Conservation (phyloP, 2,888 invertebrate species). For the Arge pagana region DNA sequence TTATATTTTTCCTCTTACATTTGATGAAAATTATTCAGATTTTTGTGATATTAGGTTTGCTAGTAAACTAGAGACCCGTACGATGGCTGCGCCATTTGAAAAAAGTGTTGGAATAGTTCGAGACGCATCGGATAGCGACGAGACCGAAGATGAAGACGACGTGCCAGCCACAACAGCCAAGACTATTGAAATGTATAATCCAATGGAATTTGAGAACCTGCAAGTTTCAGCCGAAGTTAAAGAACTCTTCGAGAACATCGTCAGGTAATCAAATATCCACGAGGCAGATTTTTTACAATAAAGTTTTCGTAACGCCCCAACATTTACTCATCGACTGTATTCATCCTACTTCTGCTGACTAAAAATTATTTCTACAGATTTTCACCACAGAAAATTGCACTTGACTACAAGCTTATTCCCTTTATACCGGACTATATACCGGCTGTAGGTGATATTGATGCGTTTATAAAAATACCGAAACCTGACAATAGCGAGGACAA, state of each 20-base stretch:
- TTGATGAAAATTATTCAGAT: background rate
- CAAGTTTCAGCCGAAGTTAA: slow-evolving; percentile 83
- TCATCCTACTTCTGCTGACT: background rate
- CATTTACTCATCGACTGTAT: background rate
- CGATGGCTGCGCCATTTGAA: slow-evolving; percentile 27
- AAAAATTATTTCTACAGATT: slow-evolving; percentile 66
- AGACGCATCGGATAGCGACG: slow-evolving; percentile 52
- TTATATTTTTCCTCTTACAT: background rate
- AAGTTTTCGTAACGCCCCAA: background rate
- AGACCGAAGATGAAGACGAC: slow-evolving; percentile 52
- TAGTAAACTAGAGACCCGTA: background rate
- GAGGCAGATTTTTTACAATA: background rate
- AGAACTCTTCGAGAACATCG: slow-evolving; percentile 91
- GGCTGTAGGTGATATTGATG: slow-evolving; percentile 98
- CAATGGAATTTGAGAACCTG: slow-evolving; percentile 81
- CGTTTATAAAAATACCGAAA: slow-evolving; percentile 90
- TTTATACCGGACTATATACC: slow-evolving; percentile 97
- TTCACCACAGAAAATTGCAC: slow-evolving; percentile 88
- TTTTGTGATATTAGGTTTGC: background rate
- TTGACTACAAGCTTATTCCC: slow-evolving; percentile 88
- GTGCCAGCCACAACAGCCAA: slow-evolving; percentile 42
- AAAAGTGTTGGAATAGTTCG: slow-evolving; percentile 41
- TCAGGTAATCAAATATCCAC: slow-evolving; percentile 68
- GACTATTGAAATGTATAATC: slow-evolving; percentile 67
- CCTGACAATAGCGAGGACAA: slow-evolving; percentile 74